These are phyloP conservation scores for Incurvaria masculella DNA, from an alignment of 2,888 invertebrate genomes.

Conservation along the genomic window DNA sequence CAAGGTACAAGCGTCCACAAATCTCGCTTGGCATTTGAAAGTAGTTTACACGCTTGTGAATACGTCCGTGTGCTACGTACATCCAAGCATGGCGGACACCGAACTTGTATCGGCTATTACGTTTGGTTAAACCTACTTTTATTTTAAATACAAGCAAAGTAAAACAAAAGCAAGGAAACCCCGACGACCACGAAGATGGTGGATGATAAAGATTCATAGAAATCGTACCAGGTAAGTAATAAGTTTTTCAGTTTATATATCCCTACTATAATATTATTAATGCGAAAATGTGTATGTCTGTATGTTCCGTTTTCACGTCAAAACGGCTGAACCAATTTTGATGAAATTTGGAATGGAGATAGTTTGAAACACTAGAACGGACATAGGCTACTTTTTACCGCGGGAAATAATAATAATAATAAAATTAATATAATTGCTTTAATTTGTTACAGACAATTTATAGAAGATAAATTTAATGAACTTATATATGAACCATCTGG, in stretches of 20 bases:
- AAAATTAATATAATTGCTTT: conserved; percentile 1
- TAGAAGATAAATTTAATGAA: conserved; percentile 12
- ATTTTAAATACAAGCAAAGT: conserved; percentile 3
- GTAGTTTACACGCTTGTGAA: conserved; percentile 14
- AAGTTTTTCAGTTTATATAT: too few relatives aligned
- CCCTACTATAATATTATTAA: too few relatives aligned
- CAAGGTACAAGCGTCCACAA: conserved; percentile 11
- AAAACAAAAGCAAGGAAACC: conserved; percentile 1
- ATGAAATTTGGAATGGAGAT: too few relatives aligned
- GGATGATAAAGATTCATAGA: conserved; percentile 11
- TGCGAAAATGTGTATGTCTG: conserved; percentile 1
- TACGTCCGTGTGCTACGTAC: conserved; percentile 11
- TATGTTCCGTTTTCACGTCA: conserved; percentile 1
- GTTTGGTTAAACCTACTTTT: not conserved
- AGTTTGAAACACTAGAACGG: too few relatives aligned
- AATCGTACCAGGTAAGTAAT: conserved; percentile 9
- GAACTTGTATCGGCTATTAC: conserved; percentile 14
- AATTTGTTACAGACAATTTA: conserved; percentile 14
- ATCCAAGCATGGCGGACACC: conserved; percentile 16
- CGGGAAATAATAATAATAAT: too few relatives aligned
- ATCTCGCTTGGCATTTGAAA: conserved; percentile 14
- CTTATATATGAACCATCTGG: conserved; percentile 21
- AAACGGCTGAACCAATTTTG: too few relatives aligned
- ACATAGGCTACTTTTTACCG: too few relatives aligned
- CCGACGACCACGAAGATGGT: conserved; percentile 16